Evolutionary conservation across 1,140 invertebrate species (phyloP).

Genomic region (Gyrodactylus bullatarudis): DNA sequence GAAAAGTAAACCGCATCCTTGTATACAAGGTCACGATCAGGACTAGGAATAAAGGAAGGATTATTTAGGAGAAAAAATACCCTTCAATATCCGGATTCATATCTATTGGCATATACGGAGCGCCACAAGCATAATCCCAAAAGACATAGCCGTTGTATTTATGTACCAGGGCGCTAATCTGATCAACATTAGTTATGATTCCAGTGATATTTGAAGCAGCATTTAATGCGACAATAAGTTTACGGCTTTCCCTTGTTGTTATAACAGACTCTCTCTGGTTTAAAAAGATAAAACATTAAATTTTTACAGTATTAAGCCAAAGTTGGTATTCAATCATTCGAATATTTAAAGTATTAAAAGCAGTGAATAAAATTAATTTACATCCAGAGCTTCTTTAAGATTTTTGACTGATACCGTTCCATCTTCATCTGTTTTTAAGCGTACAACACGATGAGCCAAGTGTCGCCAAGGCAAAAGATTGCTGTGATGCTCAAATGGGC

Average conservation of each 20-base stretch:
- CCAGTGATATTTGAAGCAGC: slow-evolving; percentile 59
- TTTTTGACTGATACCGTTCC: slow-evolving; percentile 41
- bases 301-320: background rate
- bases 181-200: slow-evolving; percentile 43
- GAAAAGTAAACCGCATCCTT: slow-evolving; percentile 68
- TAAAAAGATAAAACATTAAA: background rate
- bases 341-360: background rate
- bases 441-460: slow-evolving; percentile 35
- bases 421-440: slow-evolving; percentile 37
- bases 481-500: slow-evolving; percentile 45
- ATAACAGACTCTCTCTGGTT: background rate
- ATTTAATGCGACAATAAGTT: slow-evolving; percentile 47
- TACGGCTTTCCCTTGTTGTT: slow-evolving; percentile 12
- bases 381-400: slow-evolving; percentile 34
- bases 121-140: slow-evolving; percentile 55
- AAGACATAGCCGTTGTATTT: slow-evolving; percentile 43
- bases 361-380: no score
- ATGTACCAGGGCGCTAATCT: slow-evolving; percentile 42
- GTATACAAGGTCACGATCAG: slow-evolving; percentile 29
- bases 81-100: slow-evolving; percentile 43
- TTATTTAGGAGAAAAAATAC: slow-evolving; percentile 20
- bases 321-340: background rate
- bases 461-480: slow-evolving; percentile 51
- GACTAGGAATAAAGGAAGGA: slow-evolving; percentile 11
- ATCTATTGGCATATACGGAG: slow-evolving; percentile 39